Evolutionary conservation across 2,888 invertebrate species (phyloP).

Genomic region (Entomobrya multifasciata): DNA sequence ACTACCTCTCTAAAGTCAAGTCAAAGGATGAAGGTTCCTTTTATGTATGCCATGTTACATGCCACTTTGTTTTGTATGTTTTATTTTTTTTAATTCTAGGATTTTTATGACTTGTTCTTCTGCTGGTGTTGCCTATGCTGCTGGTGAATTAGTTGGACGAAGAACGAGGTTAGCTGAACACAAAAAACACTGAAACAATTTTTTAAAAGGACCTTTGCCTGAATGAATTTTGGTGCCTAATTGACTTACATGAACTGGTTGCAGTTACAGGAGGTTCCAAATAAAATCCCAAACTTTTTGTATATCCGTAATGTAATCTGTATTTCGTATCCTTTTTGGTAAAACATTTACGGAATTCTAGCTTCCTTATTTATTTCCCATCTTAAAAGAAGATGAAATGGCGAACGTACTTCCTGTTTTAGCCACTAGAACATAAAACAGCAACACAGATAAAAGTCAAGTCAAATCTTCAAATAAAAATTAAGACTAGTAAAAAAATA

Average conservation of each 20-base stretch:
- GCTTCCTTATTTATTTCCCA: too few relatives aligned
- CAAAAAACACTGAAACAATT: neutral
- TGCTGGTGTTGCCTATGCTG: too few relatives aligned
- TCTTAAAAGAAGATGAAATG: too few relatives aligned
- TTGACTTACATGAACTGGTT: neutral
- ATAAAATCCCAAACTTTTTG: neutral
- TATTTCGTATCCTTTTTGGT: constrained; percentile 2
- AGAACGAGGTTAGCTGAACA: constrained; percentile 29
- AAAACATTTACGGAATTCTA: neutral
- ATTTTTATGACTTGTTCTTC: constrained; percentile 1
- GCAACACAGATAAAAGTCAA: too few relatives aligned
- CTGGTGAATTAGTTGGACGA: neutral
- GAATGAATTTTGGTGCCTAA: neutral
- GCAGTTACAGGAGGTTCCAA: neutral
- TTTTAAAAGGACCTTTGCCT: constrained; percentile 22
- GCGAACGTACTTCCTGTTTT: too few relatives aligned
- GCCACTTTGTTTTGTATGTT: neutral
- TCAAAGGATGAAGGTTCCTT: constrained; percentile 30
- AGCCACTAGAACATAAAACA: too few relatives aligned
- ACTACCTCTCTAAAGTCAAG: neutral
- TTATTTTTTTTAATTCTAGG: constrained; percentile 33
- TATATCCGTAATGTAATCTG: constrained; percentile 26
- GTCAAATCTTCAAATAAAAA: too few relatives aligned
- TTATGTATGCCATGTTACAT: neutral
- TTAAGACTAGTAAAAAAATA: too few relatives aligned